phyloP scores from a whole-genome alignment of 1,140 invertebrate species.

The Drosophila mojavensis region DNA sequence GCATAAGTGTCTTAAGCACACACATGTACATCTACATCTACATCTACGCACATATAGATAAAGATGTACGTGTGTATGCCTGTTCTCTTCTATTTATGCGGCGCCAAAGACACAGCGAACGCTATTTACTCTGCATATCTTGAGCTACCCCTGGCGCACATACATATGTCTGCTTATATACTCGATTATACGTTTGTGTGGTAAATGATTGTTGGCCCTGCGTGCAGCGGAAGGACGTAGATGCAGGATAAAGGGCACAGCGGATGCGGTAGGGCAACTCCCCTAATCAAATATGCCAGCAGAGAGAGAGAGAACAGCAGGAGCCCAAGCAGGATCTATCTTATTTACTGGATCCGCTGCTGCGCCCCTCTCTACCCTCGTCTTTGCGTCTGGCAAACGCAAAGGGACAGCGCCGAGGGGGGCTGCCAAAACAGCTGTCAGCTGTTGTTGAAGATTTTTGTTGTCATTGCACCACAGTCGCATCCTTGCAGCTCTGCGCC shows the following conservation, averaged over 20 bases:
- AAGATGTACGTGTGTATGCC: neutral
- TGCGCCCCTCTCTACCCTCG: neutral
- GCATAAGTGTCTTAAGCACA: neutral
- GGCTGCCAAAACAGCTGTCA: conserved; percentile 72
- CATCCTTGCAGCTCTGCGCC: conserved; percentile 8
- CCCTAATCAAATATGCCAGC: conserved; percentile 72
- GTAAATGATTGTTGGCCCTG: conserved; percentile 22
- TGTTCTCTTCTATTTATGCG: conserved; percentile 27
- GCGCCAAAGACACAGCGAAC: conserved; percentile 27
- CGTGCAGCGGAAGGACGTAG: conserved; percentile 44
- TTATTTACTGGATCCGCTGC: conserved; percentile 23
- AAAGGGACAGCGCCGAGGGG: conserved; percentile 42
- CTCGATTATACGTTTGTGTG: conserved; percentile 1
- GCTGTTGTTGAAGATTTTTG: conserved; percentile 37
- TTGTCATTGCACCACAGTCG: conserved; percentile 60
- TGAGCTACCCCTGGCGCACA: conserved; percentile 30
- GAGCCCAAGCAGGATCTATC: conserved; percentile 56
- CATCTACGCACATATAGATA: no score
- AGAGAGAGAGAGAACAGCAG: neutral
- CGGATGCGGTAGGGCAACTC: conserved; percentile 73
- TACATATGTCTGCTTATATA: conserved; percentile 3
- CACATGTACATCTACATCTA: neutral
- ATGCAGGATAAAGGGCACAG: conserved; percentile 37
- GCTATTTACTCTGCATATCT: conserved; percentile 42
- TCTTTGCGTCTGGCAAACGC: conserved; percentile 26